Base-by-base conservation (phyloP, 2,888 invertebrate genomes). In the Caenorhabditis zanzibari region DNA sequence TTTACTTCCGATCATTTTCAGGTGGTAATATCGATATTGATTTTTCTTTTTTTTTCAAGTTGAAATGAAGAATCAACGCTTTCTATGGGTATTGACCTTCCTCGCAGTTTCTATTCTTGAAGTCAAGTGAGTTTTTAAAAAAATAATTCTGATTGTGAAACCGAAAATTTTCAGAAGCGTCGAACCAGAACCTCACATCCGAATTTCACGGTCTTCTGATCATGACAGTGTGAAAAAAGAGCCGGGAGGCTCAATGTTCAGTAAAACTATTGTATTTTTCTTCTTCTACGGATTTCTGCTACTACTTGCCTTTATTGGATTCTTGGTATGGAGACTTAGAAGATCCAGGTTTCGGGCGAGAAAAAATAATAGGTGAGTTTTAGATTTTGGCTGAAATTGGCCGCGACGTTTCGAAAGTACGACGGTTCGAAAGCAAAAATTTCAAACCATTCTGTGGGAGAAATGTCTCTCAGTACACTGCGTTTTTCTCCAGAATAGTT, bases 231-330 rank as follows among this genome's bases (percentile, higher is more conserved):
- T 19, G n/a, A 44, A 63, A n/a, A 63, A 63, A 10, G 63, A 63
- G 14, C 54, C 54, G 14, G 24, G 41, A 26, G 49, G 66, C n/a
- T 66, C 66, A 0, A 52, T 47, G 16, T 66, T 66, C 14, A 49
- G 14, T 14, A 49, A 49, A 35, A 47, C 66, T 16, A 47, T 26
- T 14, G 49, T 66, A 3, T 66, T 66, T 22, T 66, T 66, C 22
- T 49, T 66, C n/a, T 32, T 66, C 28, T 66, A 66, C 14, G 66
- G 66, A 1, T 35, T 66, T 52, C 22, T 66, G 14, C 49, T 66
- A n/a, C 35, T 66, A 10, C n/a, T 66, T 1, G 66, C 49, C 19
- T 66, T 66, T 10, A 66, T 66, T 66, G 66, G 49, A 49, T 66
- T 66, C 22, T 19, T 66, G 24, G 66, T 66, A 7, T 52, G 66